Evolutionary conservation across 2,797 vertebrate species (phyloP).

Genomic region (Gymnopithys bicolor): DNA sequence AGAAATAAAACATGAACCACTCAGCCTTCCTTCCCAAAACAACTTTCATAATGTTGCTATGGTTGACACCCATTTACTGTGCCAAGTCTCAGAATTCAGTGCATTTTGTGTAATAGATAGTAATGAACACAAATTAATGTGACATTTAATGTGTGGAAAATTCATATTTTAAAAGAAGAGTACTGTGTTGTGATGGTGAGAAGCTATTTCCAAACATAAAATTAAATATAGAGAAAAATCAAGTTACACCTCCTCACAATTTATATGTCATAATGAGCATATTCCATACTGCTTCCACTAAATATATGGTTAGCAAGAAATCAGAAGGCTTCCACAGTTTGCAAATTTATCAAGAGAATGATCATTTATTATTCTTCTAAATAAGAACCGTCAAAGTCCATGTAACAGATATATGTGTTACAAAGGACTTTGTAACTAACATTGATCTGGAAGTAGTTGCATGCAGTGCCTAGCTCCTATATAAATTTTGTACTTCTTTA

Average conservation of each 20-base stretch:
- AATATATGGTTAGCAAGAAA: neutral
- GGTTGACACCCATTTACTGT: neutral
- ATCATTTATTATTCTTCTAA: neutral
- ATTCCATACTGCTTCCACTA: neutral
- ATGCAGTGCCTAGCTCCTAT: neutral
- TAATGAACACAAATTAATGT: neutral
- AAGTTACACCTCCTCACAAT: neutral
- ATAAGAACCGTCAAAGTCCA: neutral
- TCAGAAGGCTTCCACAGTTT: neutral
- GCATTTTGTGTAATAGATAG: neutral
- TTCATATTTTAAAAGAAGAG: neutral
- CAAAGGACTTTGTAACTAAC: neutral
- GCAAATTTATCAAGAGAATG: neutral
- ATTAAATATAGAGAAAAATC: neutral
- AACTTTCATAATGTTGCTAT: neutral
- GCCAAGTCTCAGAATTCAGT: neutral
- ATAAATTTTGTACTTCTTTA: neutral
- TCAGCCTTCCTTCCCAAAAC: neutral
- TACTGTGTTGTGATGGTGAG: neutral
- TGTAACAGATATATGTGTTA: neutral
- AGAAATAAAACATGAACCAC: neutral
- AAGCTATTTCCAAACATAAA: neutral
- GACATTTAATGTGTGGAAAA: neutral
- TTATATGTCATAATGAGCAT: neutral
- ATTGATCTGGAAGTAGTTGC: neutral